Base-by-base conservation (phyloP, 2,888 invertebrate species). In the Sepiola atlantica region DNA sequence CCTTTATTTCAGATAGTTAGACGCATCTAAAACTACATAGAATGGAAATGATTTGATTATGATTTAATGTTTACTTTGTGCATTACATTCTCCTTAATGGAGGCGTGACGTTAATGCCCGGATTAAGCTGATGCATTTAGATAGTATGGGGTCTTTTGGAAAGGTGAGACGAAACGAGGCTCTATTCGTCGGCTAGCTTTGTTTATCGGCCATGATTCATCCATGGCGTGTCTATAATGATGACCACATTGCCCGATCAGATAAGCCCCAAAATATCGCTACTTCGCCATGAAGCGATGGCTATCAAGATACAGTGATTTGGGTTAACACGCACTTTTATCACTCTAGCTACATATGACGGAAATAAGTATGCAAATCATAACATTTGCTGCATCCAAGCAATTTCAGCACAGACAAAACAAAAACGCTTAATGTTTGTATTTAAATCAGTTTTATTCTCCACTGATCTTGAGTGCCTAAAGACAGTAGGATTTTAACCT, bases 81-180 rank as follows among this genome's bases (percentile, higher is more conserved):
- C 77, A 77, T n/a, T 77, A 12, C n/a, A n/a, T 77, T 77, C n/a
- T 77, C 77, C 10, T 12, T 77, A 77, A 77, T 77, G 77, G 77
- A n/a, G 1, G n/a, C 1, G 14, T 6, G n/a, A 28, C n/a, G 12
- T 61, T 0, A 77, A 77, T n/a, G 77, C 16, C n/a, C 28, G 77
- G n/a, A 10, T n/a, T 28, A 77, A 77, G n/a, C n/a, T 77, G 77
- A 77, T 77, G n/a, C 77, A 1, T n/a, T n/a, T n/a, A 77, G 77
- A 77, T n/a, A 77, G 77, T 2, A 77, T n/a, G 77, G 77, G 28
- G 77, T 28, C 77, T 28, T n/a, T n/a, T 0, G 77, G 77, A n/a
- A 77, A 77, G 77, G 77, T 77, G 77, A 77, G n/a, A 77, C 77
- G 77, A n/a, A 77, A 77, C 77, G 77, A 77, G 77, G 77, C n/a